Percentiles rank a stretch among this genome's conserved stretches.
Evolutionary conservation across 2,113 vertebrate species (phyloP).

Genomic region (Mola mola): DNA sequence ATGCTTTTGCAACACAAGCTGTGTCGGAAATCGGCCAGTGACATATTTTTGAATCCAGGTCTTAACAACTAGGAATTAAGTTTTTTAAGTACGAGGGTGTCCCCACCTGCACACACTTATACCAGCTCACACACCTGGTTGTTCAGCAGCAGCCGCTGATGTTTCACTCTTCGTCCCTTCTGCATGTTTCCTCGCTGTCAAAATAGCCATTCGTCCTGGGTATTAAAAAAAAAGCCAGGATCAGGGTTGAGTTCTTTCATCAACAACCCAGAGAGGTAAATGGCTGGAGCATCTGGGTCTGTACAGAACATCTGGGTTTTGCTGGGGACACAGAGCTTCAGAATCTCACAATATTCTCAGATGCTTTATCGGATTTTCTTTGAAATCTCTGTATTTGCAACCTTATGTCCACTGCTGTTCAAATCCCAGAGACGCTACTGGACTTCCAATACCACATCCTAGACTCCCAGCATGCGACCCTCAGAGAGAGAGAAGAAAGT

Average conservation of each 20-base stretch:
- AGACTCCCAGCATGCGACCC: conserved; percentile 63
- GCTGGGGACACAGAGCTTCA: conserved; percentile 56
- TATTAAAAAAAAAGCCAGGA: conserved; percentile 46
- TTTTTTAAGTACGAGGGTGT: conserved; percentile 7
- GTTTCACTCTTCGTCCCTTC: not conserved
- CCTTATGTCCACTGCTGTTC: conserved; percentile 67
- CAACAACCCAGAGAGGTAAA: conserved; percentile 42
- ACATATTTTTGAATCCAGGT: conserved; percentile 66
- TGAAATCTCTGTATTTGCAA: conserved; percentile 62
- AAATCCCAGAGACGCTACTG: conserved; percentile 75
- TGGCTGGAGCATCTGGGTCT: conserved; percentile 55
- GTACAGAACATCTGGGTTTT: conserved; percentile 64
- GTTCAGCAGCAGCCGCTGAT: not conserved
- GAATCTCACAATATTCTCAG: conserved; percentile 55
- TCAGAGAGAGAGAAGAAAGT: conserved; percentile 35
- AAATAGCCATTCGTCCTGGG: conserved; percentile 1
- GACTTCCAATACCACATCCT: conserved; percentile 77
- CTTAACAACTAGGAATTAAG: conserved; percentile 20
- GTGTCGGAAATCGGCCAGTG: conserved; percentile 62
- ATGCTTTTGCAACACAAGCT: too few relatives aligned
- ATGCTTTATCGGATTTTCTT: conserved; percentile 56
- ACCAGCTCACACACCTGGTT: conserved; percentile 41
- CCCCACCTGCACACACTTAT: conserved; percentile 34
- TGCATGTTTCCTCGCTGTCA: conserved; percentile 1
- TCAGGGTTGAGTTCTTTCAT: conserved; percentile 51